Base-by-base conservation (phyloP, 2,113 vertebrate species). In the Alethe diademata region DNA sequence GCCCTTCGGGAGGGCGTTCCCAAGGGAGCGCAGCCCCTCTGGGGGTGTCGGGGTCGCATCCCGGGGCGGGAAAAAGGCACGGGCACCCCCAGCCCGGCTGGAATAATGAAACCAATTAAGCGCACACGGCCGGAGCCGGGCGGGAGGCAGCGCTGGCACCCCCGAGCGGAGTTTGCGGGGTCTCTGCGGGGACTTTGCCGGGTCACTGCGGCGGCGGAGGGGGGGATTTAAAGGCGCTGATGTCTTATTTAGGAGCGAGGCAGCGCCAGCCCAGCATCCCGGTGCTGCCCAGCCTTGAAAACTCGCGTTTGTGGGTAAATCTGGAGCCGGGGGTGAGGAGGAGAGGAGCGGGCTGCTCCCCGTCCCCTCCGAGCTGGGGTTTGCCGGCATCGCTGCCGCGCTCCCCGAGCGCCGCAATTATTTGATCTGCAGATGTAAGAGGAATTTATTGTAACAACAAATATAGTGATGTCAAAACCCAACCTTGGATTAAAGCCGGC, bases 401-500 rank as follows among this genome's bases (percentile, higher is more conserved):
- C 80, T 94, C 65, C 85, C 80, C 28, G 43, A 86, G 87, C 96
- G 53, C 65, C 11, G 86, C 96, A 95, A 98, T 97, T 95, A 97
- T 98, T 97, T 98, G 97, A 98, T 98, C 97, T 95, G 97, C 98
- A 98, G 98, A 98, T 98, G 98, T 95, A 98, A 98, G 97, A 98
- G 98, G 98, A 97, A 98, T 98, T 98, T 98, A 98, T 98, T 98
- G 97, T 98, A 98, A 98, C 98, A 98, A 98, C 98, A 98, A 98
- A 98, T 98, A 98, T 97, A 98, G 98, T 98, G 98, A 98, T 98
- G 98, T 98, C 98, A 98, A 98, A 98, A 43, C 98, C 98, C 97
- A 97, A 88, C 97, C 97, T 98, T 97, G 98, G 98, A 98, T 98
- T 98, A 98, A 97, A 98, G 98, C 97, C 95, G 97, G 98, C 98